Percentiles rank a stretch among this genome's conserved stretches.
These are phyloP conservation scores for Monopis laevigella DNA, from an alignment of 2,888 invertebrate genomes.

Conservation along the genomic window DNA sequence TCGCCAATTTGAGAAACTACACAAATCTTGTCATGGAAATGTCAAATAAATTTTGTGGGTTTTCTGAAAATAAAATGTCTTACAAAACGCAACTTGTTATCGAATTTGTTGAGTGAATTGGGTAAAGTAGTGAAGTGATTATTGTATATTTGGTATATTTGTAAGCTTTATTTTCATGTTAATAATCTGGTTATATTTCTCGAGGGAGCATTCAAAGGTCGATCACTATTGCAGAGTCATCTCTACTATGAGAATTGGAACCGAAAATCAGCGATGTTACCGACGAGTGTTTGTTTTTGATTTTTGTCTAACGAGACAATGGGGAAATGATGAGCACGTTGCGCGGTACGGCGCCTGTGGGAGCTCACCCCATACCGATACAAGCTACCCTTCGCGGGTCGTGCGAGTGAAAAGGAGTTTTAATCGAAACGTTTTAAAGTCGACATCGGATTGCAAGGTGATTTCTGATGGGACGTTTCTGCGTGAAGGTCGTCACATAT, in stretches of 20 bases:
- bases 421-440: neutral
- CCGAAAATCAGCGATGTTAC: conserved; percentile 43
- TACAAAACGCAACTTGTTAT: conserved; percentile 4
- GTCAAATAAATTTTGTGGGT: conserved; percentile 20
- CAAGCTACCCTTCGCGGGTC: conserved; percentile 30
- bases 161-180: neutral
- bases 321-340: conserved; percentile 64
- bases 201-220: neutral
- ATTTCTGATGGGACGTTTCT: conserved; percentile 29
- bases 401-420: neutral
- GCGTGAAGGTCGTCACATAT: conserved; percentile 41
- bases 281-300: conserved; percentile 63
- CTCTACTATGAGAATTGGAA: conserved; percentile 40
- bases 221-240: conserved; percentile 32
- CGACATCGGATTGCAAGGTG: neutral
- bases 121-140: neutral
- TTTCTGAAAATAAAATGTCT: conserved; percentile 6
- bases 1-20: conserved; percentile 21
- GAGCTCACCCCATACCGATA: conserved; percentile 52
- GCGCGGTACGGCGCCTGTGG: conserved; percentile 57
- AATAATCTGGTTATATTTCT: neutral
- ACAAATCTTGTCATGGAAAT: conserved; percentile 19
- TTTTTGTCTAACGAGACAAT: conserved; percentile 69
- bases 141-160: neutral
- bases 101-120: neutral